Conservation (phyloP, 2,113 vertebrate species). For the Bombycilla garrulus region DNA sequence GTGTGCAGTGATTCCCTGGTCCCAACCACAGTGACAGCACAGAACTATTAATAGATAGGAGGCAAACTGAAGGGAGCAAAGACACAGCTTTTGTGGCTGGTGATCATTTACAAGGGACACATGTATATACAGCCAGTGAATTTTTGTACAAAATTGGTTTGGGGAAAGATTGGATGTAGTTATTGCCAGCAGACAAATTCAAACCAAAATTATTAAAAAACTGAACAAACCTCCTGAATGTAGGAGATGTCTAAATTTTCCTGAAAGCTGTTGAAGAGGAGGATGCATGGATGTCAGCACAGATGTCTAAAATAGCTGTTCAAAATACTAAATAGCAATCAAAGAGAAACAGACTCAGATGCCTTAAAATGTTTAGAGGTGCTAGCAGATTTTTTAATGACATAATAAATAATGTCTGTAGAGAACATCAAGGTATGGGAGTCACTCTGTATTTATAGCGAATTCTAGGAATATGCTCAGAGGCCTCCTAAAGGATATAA, state of each 20-base stretch:
- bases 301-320: neutral
- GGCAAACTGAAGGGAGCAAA: neutral
- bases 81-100: neutral
- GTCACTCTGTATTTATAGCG: neutral
- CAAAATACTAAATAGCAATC: neutral
- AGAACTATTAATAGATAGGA: neutral
- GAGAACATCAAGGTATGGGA: neutral
- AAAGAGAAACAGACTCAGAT: neutral
- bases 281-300: neutral
- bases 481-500: neutral
- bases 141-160: neutral
- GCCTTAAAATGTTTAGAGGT: neutral
- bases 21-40: neutral
- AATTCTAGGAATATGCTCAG: neutral
- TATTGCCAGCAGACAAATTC: neutral
- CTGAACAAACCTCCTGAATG: neutral
- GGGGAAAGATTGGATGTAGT: neutral
- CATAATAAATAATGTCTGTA: neutral
- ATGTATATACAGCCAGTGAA: neutral
- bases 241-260: neutral
- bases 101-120: neutral
- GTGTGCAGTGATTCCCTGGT: neutral
- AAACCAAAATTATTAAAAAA: neutral
- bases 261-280: neutral
- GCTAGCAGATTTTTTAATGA: neutral